Evolutionary conservation across 1,140 invertebrate species (phyloP).

Genomic region (Drosophila jambulina): DNA sequence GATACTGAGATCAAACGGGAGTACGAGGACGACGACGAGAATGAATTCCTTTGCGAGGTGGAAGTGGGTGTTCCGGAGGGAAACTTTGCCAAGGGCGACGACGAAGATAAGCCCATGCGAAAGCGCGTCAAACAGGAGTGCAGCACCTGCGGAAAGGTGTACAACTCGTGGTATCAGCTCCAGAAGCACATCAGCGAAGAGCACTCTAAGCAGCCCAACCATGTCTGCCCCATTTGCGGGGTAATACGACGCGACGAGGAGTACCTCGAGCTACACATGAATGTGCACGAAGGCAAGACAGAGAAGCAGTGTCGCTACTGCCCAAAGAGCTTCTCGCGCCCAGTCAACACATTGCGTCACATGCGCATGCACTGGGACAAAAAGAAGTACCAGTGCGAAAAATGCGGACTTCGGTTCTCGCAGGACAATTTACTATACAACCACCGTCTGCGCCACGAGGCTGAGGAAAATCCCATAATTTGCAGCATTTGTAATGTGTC

Average conservation of each 20-base stretch:
- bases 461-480: conserved; percentile 80
- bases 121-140: conserved; percentile 65
- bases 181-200: conserved; percentile 75
- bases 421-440: conserved; percentile 79
- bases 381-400: conserved; percentile 83
- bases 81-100: conserved; percentile 19
- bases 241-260: conserved; percentile 76
- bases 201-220: conserved; percentile 58
- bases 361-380: conserved; percentile 84
- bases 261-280: conserved; percentile 82
- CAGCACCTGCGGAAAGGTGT: conserved; percentile 58
- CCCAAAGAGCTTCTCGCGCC: conserved; percentile 73
- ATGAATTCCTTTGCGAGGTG: conserved; percentile 56
- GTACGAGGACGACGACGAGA: conserved; percentile 50
- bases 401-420: conserved; percentile 76
- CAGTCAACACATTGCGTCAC: conserved; percentile 77
- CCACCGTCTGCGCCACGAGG: conserved; percentile 76
- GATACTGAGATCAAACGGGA: conserved; percentile 59
- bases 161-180: conserved; percentile 67
- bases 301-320: conserved; percentile 81
- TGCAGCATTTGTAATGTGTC: conserved; percentile 81
- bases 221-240: conserved; percentile 71
- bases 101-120: conserved; percentile 25
- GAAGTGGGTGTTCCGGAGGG: conserved; percentile 27
- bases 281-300: conserved; percentile 78